Evolutionary conservation across 2,888 invertebrate species (phyloP).

Genomic region (Cerastis leucographa): DNA sequence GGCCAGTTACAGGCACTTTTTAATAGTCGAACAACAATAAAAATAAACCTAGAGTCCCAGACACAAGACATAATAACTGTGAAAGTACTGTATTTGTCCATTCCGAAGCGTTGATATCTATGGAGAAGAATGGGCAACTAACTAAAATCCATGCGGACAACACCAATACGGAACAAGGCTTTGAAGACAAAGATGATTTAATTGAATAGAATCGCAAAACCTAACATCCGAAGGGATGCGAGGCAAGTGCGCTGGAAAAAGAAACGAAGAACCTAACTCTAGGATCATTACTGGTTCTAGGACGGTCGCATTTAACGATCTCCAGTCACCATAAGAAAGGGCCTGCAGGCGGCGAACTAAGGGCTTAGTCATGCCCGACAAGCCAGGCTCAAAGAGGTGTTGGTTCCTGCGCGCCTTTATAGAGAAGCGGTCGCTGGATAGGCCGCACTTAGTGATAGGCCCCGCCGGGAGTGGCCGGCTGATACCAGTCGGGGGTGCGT

Average conservation of each 20-base stretch:
- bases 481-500: neutral
- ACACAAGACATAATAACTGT: no score
- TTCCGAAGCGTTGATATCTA: no score
- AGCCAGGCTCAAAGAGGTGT: neutral
- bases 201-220: neutral
- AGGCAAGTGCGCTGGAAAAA: neutral
- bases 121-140: no score
- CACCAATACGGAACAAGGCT: neutral
- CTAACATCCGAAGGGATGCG: neutral
- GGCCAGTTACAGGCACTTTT: no score
- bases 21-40: no score
- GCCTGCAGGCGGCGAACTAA: neutral
- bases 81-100: no score
- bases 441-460: neutral
- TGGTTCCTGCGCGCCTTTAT: neutral
- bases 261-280: neutral
- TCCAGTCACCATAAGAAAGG: neutral
- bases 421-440: neutral
- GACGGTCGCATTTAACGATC: neutral
- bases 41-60: no score
- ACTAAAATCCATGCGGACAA: no score
- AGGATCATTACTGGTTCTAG: no score
- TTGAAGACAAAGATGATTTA: neutral
- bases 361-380: neutral
- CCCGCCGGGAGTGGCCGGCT: neutral